Base-by-base conservation (phyloP, 1,140 invertebrate species). In the Macrotrachela quadricornifera region DNA sequence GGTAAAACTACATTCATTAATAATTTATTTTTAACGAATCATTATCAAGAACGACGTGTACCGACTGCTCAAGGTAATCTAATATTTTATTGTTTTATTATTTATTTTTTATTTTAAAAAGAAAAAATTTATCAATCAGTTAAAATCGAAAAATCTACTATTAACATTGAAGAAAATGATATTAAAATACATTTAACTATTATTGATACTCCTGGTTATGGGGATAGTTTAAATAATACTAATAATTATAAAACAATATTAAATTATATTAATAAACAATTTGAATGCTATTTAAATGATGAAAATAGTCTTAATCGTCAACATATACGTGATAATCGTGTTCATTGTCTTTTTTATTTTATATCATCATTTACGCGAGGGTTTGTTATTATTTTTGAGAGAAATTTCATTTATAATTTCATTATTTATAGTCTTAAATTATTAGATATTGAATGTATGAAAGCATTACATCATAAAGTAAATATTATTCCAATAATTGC, bases 331-430 rank as follows among this genome's bases (percentile, higher is more conserved):
- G 70, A 71, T 57, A 69, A 69, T 57, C 57, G 70, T 49, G 65
- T 71, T 10, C 70, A 71, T 54, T 68, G 65, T 56, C 70, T 68
- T 52, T 67, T 71, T 55, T 70, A 70, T 57, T 71, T 71, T 58
- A 66, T 71, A 49, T 67, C 68, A 50, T 73, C 73, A 17, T 70
- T 68, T 50, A 70, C 72, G 9, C 68, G 71, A 59, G 70, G 71
- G 72, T 74, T 61, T 60, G 65, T 57, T 36, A 6, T 15, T 15
- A 15, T n/a, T 17, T 38, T 2, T 10, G 44, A 36, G 21, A 49
- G 50, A 18, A 30, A 15, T 15, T n/a, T 50, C 41, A 41, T 11
- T 11, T 16, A n/a, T 15, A 18, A 17, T 45, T 40, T 12, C 50
- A 21, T 45, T 30, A 40, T 43, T 59, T 61, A 42, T 57, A 70